Evolutionary conservation across 2,797 vertebrate species (phyloP), one percentile per base, ranked within the genome.

Genomic region (Fratercula arctica): DNA sequence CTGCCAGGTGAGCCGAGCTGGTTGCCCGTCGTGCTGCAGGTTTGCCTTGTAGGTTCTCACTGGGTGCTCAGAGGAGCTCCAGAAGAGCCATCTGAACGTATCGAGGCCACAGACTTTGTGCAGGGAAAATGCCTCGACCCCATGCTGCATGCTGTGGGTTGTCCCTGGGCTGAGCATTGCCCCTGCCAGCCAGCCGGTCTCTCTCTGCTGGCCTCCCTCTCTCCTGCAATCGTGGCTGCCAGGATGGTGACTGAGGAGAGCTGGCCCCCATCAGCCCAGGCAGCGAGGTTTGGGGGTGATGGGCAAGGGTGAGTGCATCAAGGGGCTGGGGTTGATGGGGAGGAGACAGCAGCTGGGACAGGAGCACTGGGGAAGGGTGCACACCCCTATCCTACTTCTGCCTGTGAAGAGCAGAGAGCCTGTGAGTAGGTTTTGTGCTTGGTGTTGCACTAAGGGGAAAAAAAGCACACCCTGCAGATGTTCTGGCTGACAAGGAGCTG

Each of bases 1-100:
- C 56, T 81, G 51, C 60, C 2, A 0, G 20, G 3, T 23, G 39
- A 87, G 60, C 35, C 3, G 0, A 3, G 28, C 16, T 7, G 9
- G 39, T 35, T 20, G 9, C 56, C 19, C 0, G 0, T 12, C 0
- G 0, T 28, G 51, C 39, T 41, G 24, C 0, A 1, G 24, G 5
- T 76, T 90, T 87, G 59, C 46, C 29, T 50, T 33, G 6, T 13
- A 24, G 25, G 14, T 33, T 83, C 20, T 76, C 56, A 13, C 29
- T 6, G 13, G 26, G 3, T 24, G 37, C 45, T n/a, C 17, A 72
- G 31, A 66, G 60, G 48, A 93, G 29, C 17, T 85, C 31, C 46
- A 51, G 72, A 73, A 46, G 29, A 86, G 60, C 16, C 33, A 50
- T 20, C 45, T 4, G 5, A 74, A 33, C 1, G 4, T 35, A 15